Percentiles rank a stretch among this genome's conserved stretches.
These are phyloP conservation scores for Puma concolor DNA, from an alignment of 2,113 vertebrate genomes.

Conservation along the genomic window DNA sequence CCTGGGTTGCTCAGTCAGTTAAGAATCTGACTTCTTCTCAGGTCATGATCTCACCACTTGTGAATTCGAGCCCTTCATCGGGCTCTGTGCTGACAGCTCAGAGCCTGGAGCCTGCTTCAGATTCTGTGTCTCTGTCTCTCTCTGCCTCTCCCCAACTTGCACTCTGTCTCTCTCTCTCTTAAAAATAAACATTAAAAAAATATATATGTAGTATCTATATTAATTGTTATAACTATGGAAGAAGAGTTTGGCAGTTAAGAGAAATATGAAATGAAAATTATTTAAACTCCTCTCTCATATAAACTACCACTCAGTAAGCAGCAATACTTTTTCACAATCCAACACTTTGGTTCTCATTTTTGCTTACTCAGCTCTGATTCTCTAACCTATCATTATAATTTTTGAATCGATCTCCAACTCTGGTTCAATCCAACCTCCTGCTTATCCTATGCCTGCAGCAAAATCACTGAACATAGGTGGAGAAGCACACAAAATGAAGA, in stretches of 20 bases:
- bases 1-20: too few species aligned
- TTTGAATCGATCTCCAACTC: neutral
- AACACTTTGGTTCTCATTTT: neutral
- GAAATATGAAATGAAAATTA: neutral
- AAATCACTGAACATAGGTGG: too few species aligned
- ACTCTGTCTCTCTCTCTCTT: too few species aligned
- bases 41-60: too few species aligned
- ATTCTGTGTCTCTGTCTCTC: too few species aligned
- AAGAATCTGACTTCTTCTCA: too few species aligned
- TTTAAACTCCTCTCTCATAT: neutral
- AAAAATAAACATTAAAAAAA: too few species aligned
- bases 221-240: neutral
- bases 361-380: neutral
- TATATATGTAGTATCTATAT: neutral
- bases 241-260: neutral
- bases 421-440: neutral
- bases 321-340: neutral
- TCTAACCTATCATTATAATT: neutral
- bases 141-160: too few species aligned
- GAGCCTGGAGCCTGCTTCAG: too few species aligned
- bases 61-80: too few species aligned
- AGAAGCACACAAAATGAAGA: neutral
- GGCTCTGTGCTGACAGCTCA: too few species aligned
- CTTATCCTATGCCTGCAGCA: neutral
- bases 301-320: neutral